Conservation (phyloP, 2,797 vertebrate genomes). For the Falco cherrug region DNA sequence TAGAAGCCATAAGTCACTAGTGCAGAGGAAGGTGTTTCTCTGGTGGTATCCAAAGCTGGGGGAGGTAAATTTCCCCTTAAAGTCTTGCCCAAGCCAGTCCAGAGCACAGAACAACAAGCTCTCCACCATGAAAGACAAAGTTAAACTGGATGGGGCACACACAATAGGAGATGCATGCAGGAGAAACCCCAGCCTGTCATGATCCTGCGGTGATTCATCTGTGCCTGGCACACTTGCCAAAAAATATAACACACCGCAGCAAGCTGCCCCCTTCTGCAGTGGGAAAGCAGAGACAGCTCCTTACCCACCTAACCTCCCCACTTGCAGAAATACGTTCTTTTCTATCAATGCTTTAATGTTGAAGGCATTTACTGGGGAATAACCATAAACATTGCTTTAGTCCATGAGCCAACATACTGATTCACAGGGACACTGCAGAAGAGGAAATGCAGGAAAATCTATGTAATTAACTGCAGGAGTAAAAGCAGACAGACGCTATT, state of each 20-base stretch:
- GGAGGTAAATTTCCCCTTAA: neutral
- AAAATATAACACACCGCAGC: neutral
- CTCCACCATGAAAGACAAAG: neutral
- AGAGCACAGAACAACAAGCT: neutral
- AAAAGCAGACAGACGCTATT: constrained; percentile 19
- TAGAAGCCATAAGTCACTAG: neutral
- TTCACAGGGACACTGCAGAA: neutral
- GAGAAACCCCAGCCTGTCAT: neutral
- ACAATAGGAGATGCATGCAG: neutral
- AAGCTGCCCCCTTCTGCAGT: neutral
- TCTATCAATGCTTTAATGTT: neutral
- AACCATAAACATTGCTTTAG: neutral
- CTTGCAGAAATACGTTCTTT: neutral
- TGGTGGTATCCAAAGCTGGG: neutral
- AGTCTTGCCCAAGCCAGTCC: neutral
- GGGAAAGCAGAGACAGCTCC: neutral
- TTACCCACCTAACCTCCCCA: neutral
- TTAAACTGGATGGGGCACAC: neutral
- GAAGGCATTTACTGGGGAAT: neutral
- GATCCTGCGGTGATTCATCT: neutral
- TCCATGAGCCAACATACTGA: neutral
- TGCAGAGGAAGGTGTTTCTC: neutral
- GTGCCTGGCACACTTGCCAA: neutral
- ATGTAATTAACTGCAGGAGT: constrained; percentile 42
- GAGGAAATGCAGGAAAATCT: constrained; percentile 33